phyloP scores from a whole-genome alignment of 2,797 vertebrate species.

The Stomatorhinus walkeri region DNA sequence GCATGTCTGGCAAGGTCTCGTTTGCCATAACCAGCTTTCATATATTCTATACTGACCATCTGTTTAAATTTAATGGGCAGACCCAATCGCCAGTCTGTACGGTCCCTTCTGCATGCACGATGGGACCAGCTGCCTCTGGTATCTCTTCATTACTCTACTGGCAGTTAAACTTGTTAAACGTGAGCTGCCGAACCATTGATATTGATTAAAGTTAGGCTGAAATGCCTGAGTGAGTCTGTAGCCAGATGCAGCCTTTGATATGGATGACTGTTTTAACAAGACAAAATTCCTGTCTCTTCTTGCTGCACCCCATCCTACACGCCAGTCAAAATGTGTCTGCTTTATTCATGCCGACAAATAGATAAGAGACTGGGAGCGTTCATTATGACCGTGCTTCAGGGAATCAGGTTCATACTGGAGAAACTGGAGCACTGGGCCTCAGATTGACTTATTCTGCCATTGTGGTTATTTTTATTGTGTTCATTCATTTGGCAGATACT shows the following conservation, averaged over 20 bases:
- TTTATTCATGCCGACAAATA: background rate
- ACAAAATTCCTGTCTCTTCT: background rate
- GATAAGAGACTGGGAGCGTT: background rate
- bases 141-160: background rate
- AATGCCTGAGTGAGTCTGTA: background rate
- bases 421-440: background rate
- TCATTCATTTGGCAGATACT: background rate
- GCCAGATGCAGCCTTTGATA: background rate
- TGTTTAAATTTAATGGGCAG: background rate
- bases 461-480: background rate
- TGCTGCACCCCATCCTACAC: background rate
- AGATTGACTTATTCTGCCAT: background rate
- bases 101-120: background rate
- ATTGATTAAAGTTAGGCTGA: background rate
- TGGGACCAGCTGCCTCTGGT: background rate
- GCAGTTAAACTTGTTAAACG: slow-evolving; percentile 6
- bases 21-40: background rate
- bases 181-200: background rate
- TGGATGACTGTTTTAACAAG: background rate
- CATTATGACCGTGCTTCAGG: background rate
- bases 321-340: background rate
- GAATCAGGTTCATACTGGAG: background rate
- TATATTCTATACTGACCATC: background rate
- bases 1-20: background rate
- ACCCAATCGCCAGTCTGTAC: background rate